Base-by-base conservation (phyloP, 2,888 invertebrate species). In the Polyommatus iphigenia region DNA sequence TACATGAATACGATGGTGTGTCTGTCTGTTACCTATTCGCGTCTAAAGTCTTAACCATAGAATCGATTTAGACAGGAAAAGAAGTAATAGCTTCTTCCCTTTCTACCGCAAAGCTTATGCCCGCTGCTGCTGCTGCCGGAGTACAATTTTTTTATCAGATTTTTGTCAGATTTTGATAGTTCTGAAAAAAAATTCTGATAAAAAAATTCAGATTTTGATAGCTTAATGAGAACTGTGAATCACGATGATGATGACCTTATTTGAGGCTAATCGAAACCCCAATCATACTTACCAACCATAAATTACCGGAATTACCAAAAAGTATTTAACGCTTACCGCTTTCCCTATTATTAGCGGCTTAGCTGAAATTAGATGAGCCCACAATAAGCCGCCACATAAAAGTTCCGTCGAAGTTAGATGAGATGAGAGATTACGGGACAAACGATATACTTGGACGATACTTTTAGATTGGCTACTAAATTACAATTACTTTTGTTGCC, bases 371-470 rank as follows among this genome's bases (percentile, higher is more conserved):
- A 77, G 79, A 71, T 79, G 72, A 71, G 73, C 71, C 82, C 81
- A 85, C 84, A 86, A 85, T 85, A 85, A 87, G 86, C 85, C 85
- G 78, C 81, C 83, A 84, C 85, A 81, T 83, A 85, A 85, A 85
- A 83, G 79, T 82, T 80, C 81, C 80, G 81, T 80, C 62, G 82
- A 91, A 91, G 83, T 91, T 91, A 88, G 91, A 91, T 91, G 90
- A 85, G 91, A 89, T 89, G 46, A 46, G 76, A 50, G 79, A 81
- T 79, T 80, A 80, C 78, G 78, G 71, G 59, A 76, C 78, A 79
- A 79, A 80, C 80, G 76, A 80, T 78, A 78, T 76, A 78, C 73
- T 78, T 71, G 79, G 78, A 50, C 29, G 77, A 73, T 62, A 75
- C 24, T 18, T 76, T 76, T 76, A 77, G 78, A 78, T 76, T 77